Conservation (phyloP, 2,888 invertebrate species). For the Melinopterus prodromus region DNA sequence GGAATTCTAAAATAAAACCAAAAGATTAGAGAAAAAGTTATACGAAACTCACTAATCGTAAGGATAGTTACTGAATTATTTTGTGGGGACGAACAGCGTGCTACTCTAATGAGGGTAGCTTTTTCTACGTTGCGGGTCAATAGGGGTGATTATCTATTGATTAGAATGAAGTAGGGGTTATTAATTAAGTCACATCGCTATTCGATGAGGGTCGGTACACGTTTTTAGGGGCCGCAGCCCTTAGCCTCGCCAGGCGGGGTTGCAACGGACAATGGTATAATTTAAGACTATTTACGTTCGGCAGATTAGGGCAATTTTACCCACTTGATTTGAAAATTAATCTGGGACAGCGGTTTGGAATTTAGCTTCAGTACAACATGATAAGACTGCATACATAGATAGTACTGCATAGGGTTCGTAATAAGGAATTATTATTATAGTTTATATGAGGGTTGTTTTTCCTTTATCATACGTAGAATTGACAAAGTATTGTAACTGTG, state of each 20-base stretch:
- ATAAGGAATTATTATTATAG: too few species aligned
- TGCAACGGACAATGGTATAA: constrained; percentile 43
- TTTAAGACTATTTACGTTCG: constrained; percentile 42
- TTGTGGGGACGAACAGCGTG: constrained; percentile 40
- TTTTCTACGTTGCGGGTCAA: constrained; percentile 43
- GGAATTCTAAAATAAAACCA: not conserved
- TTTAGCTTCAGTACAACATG: not conserved
- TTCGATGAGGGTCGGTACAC: constrained; percentile 43
- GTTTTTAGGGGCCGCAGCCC: constrained; percentile 38
- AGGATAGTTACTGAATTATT: constrained; percentile 29
- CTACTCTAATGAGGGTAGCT: constrained; percentile 41
- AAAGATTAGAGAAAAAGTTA: not conserved
- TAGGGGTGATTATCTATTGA: constrained; percentile 49
- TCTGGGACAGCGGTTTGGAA: constrained; percentile 8
- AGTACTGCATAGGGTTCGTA: too few species aligned
- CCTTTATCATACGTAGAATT: too few species aligned
- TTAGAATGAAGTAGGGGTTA: constrained; percentile 45
- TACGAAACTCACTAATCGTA: not conserved
- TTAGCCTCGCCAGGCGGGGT: constrained; percentile 12
- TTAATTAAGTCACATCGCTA: constrained; percentile 48
- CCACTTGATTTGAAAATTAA: constrained; percentile 41
- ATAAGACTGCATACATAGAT: too few species aligned
- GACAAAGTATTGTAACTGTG: too few species aligned
- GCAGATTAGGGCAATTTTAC: constrained; percentile 36
- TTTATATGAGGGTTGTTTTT: too few species aligned